phyloP scores from a whole-genome alignment of 1,140 invertebrate species.

The Bombus consobrinus region DNA sequence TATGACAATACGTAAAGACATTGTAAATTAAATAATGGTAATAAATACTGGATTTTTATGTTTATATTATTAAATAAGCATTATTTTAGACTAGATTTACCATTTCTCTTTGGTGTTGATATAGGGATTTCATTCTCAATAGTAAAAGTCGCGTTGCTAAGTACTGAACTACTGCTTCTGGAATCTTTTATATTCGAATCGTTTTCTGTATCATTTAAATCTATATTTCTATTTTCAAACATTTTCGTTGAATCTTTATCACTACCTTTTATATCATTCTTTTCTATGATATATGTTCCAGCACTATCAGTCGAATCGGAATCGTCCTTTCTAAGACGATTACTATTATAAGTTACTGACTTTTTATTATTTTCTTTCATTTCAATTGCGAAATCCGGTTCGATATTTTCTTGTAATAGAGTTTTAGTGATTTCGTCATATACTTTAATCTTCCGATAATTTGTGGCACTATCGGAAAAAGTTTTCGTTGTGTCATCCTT shows the following conservation, averaged over 20 bases:
- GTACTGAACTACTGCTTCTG: slow-evolving; percentile 64
- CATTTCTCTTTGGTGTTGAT: slow-evolving; percentile 66
- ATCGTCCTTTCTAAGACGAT: slow-evolving; percentile 29
- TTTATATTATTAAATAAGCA: not conserved
- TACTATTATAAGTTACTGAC: slow-evolving; percentile 40
- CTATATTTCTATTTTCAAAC: slow-evolving; percentile 49
- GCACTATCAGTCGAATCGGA: slow-evolving; percentile 65
- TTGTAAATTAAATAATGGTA: slow-evolving; percentile 11
- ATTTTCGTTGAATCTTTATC: slow-evolving; percentile 50
- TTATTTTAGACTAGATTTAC: slow-evolving; percentile 25
- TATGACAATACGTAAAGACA: not conserved
- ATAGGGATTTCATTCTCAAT: slow-evolving; percentile 74
- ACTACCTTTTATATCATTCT: slow-evolving; percentile 43
- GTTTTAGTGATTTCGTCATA: not conserved
- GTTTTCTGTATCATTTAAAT: slow-evolving; percentile 13
- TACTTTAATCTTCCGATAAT: slow-evolving; percentile 28
- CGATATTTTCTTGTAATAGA: not conserved
- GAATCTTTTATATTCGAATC: slow-evolving; percentile 24
- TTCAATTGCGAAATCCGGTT: not conserved
- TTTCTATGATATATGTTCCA: slow-evolving; percentile 75
- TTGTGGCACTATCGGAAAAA: slow-evolving; percentile 63
- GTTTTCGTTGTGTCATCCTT: slow-evolving; percentile 54
- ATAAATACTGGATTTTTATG: slow-evolving; percentile 1
- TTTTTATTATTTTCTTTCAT: slow-evolving; percentile 5
- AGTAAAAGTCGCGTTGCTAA: slow-evolving; percentile 77